phyloP scores from a whole-genome alignment of 2,888 invertebrate species.

The Agonopterix subpropinquella region DNA sequence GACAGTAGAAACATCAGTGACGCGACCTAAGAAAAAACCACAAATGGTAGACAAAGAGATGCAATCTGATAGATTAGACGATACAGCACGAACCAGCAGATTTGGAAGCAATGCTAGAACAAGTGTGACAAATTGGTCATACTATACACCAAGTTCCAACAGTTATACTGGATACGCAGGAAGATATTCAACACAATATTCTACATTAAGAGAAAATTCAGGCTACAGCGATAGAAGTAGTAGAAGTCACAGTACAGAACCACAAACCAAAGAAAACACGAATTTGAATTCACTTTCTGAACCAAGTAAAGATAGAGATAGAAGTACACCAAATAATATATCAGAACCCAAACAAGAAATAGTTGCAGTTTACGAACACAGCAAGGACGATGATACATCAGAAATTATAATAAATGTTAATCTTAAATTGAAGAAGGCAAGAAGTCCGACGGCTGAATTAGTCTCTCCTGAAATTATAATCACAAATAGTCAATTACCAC shows the following conservation, averaged over 20 bases:
- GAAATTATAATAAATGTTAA: constrained; percentile 66
- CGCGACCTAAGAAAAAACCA: constrained; percentile 71
- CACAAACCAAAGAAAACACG: constrained; percentile 29
- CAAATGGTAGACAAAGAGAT: constrained; percentile 81
- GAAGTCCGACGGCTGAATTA: constrained; percentile 48
- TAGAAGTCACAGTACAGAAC: constrained; percentile 55
- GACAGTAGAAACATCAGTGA: constrained; percentile 82
- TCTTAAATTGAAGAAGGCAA: constrained; percentile 58
- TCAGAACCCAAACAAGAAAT: constrained; percentile 39
- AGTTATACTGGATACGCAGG: constrained; percentile 66
- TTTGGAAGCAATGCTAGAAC: constrained; percentile 77
- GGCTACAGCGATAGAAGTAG: constrained; percentile 48
- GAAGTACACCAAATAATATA: constrained; percentile 17
- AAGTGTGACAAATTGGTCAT: constrained; percentile 78
- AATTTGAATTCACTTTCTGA: constrained; percentile 27
- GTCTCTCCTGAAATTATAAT: constrained; percentile 60
- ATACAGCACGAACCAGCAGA: constrained; percentile 79
- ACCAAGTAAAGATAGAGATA: constrained; percentile 26
- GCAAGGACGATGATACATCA: constrained; percentile 55
- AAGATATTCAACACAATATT: constrained; percentile 63
- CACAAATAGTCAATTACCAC: constrained; percentile 63
- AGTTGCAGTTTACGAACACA: constrained; percentile 45
- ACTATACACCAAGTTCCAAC: constrained; percentile 67
- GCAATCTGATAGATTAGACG: constrained; percentile 84
- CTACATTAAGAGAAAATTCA: constrained; percentile 49